A percentile compares a stretch with the other conserved stretches of the same genome.
Conservation (phyloP, 2,797 vertebrate genomes). For the Heliangelus exortis region DNA sequence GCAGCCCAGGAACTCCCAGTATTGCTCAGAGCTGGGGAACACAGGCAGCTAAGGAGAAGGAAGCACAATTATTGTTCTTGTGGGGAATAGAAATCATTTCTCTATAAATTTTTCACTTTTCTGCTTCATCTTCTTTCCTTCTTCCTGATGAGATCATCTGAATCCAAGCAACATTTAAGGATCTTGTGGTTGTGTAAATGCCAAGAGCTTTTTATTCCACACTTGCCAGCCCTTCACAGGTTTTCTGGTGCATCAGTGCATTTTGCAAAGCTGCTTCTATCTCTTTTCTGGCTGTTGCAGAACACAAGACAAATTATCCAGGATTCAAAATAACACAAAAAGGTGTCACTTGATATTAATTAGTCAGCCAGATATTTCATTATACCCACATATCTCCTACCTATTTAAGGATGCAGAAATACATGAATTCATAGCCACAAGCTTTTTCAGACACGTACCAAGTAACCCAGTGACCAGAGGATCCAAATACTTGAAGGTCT, state of each 20-base stretch:
- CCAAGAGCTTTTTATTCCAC: background rate
- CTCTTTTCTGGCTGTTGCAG: background rate
- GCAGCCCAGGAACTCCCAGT: background rate
- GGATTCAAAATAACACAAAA: slow-evolving; percentile 40
- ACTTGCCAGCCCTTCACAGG: background rate
- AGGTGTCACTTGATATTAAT: slow-evolving; percentile 26
- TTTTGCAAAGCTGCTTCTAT: background rate
- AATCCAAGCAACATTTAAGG: background rate
- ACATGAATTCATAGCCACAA: background rate
- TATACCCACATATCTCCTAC: background rate
- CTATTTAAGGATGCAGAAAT: slow-evolving; percentile 1
- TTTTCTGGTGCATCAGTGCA: slow-evolving; percentile 7
- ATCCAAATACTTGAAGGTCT: background rate
- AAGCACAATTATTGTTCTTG: background rate
- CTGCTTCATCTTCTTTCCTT: background rate
- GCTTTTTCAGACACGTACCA: background rate
- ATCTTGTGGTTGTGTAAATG: background rate
- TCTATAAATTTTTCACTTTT: background rate
- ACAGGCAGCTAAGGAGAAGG: background rate
- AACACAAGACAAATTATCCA: background rate
- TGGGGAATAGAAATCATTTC: background rate
- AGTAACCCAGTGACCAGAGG: background rate
- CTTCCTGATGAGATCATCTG: background rate
- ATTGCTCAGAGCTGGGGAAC: background rate
- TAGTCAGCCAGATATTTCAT: slow-evolving; percentile 17